phyloP scores from a whole-genome alignment of 2,113 vertebrate genomes.

The Carlito syrichta region DNA sequence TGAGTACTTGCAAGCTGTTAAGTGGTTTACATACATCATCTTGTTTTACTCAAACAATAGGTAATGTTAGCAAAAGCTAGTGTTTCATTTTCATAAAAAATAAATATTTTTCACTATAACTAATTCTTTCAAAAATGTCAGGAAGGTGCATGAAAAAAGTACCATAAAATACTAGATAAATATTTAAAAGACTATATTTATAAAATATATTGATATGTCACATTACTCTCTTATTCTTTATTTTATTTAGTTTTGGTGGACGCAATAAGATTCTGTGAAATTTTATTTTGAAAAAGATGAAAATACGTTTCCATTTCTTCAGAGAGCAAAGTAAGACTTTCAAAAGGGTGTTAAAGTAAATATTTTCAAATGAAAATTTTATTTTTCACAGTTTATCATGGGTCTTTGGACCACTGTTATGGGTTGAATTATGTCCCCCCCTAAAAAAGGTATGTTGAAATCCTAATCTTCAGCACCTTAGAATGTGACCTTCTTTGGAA shows the following conservation, averaged over 20 bases:
- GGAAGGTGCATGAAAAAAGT: constrained; percentile 11
- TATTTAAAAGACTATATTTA: constrained; percentile 14
- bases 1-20: constrained; percentile 11
- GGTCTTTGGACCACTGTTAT: not conserved
- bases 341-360: constrained; percentile 19
- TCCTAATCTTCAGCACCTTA: constrained; percentile 1
- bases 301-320: constrained; percentile 32
- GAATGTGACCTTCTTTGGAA: constrained; percentile 51
- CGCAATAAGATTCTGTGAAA: constrained; percentile 36
- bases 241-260: not conserved
- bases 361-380: constrained; percentile 46
- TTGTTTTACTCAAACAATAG: not conserved
- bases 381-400: not conserved
- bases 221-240: constrained; percentile 1
- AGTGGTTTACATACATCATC: not conserved
- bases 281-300: constrained; percentile 6
- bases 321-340: constrained; percentile 33
- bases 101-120: constrained; percentile 24
- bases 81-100: constrained; percentile 38
- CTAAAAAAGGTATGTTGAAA: constrained; percentile 6
- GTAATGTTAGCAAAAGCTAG: constrained; percentile 27
- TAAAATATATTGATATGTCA: not conserved
- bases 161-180: constrained; percentile 4
- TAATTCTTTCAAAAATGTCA: constrained; percentile 17
- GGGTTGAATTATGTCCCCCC: not conserved